A percentile compares a stretch with the other conserved stretches of the same genome.
phyloP scores from a whole-genome alignment of 2,797 vertebrate species.

The Taenioides sp. region DNA sequence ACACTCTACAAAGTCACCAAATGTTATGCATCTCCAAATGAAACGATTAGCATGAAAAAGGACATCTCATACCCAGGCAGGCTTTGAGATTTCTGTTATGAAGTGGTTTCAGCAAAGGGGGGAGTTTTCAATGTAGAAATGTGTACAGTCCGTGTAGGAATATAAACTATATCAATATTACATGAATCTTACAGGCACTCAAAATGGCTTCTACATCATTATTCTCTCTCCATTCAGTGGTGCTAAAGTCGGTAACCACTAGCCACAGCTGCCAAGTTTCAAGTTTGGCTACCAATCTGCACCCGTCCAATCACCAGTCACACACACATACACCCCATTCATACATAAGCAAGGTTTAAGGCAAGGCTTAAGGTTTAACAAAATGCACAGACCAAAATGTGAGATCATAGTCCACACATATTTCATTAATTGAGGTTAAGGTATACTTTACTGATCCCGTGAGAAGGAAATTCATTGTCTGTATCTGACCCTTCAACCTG shows the following conservation, averaged over 20 bases:
- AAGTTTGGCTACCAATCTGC: too few relatives aligned
- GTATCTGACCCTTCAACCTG: too few relatives aligned
- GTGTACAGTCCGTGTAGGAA: background rate
- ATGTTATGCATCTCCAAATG: constrained; percentile 21
- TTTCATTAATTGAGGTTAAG: too few relatives aligned
- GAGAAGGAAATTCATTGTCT: too few relatives aligned
- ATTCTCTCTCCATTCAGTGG: background rate
- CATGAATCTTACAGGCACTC: background rate
- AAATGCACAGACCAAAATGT: too few relatives aligned
- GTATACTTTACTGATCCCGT: too few relatives aligned
- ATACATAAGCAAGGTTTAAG: too few relatives aligned
- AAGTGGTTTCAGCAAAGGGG: background rate
- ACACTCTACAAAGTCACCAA: constrained; percentile 6
- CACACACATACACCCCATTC: too few relatives aligned
- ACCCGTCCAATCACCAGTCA: too few relatives aligned
- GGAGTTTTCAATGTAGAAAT: background rate
- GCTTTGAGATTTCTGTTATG: background rate
- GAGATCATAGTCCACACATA: too few relatives aligned
- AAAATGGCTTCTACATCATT: background rate
- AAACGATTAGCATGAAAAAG: constrained; percentile 10
- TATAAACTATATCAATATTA: background rate
- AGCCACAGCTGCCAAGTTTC: background rate
- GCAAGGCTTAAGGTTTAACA: too few relatives aligned
- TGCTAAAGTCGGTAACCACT: background rate
- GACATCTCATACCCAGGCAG: background rate